Base-by-base conservation (phyloP, 2,797 vertebrate genomes). In the Spatula clypeata region DNA sequence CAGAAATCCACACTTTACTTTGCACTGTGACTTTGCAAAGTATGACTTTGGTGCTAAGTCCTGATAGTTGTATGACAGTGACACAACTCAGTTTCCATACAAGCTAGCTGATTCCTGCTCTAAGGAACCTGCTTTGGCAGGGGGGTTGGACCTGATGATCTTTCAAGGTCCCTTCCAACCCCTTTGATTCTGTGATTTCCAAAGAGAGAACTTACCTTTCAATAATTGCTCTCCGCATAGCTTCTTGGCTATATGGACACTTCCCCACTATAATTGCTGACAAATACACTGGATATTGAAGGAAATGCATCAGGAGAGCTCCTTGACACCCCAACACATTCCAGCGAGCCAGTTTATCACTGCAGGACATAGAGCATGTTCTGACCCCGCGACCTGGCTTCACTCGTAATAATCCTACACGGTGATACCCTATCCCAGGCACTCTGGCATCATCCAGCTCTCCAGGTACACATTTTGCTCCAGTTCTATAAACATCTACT, bases 311-410 rank as follows among this genome's bases (percentile, higher is more conserved):
- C 91, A 99, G 96, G 83, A 99, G 98, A 6, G 99, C 99, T 3
- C 99, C 99, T 90, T 99, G 99, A 96, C 99, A 99, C 38, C 99
- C 99, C 12, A 99, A 96, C 57, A 99, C 98, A 2, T 98, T 98
- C 99, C 99, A 99, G 54, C 99, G 99, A 34, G 99, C 98, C 94
- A 99, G 88, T 94, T 99, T 99, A 95, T 99, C 99, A 9, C 99
- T 99, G 97, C 99, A 99, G 90, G 99, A 99, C 95, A 99, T 99
- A 31, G 99, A 99, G 64, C 98, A 90, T 0, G 99, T 99, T 12
- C 98, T 98, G 77, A 99, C 98, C 38, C 99, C 99, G 11, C 99
- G 98, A 16, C 99, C 99, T 0, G 99, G 99, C 96, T 99, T 99
- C 72, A 99, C 97, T 53, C 99, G 98, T 45, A 99, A 98, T 24